Percentiles rank a stretch among this genome's conserved stretches.
These are phyloP conservation scores for Empis livida DNA, from an alignment of 2,888 invertebrate species.

Conservation along the genomic window DNA sequence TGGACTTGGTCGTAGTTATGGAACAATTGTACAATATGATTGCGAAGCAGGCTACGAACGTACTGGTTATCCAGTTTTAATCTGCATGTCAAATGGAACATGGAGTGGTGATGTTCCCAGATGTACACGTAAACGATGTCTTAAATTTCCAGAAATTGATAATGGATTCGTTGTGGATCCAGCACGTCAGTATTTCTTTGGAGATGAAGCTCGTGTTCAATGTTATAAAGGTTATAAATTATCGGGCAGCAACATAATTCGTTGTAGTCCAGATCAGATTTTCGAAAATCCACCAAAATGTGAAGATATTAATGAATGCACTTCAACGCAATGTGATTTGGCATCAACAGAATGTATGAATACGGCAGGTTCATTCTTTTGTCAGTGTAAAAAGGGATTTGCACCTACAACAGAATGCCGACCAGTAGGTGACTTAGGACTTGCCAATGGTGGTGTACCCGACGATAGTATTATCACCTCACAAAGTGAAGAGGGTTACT, in stretches of 20 bases:
- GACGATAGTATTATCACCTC: conserved; percentile 82
- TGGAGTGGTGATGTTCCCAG: conserved; percentile 88
- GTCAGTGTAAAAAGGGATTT: conserved; percentile 76
- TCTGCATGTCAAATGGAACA: conserved; percentile 91
- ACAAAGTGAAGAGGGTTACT: conserved; percentile 66
- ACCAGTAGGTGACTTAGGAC: conserved; percentile 78
- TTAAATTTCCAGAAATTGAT: conserved; percentile 61
- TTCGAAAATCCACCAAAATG: conserved; percentile 78
- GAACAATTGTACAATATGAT: conserved; percentile 83
- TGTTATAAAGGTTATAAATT: conserved; percentile 83
- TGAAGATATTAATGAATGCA: conserved; percentile 86
- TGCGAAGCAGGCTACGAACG: conserved; percentile 85
- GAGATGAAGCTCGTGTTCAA: conserved; percentile 84
- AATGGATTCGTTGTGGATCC: conserved; percentile 80
- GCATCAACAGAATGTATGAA: conserved; percentile 86
- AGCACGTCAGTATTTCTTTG: conserved; percentile 62
- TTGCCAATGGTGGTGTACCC: conserved; percentile 70
- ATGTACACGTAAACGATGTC: conserved; percentile 52
- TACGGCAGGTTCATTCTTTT: conserved; percentile 76
- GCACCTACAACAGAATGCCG: conserved; percentile 76
- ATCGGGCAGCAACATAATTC: conserved; percentile 67
- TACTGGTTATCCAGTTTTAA: conserved; percentile 75
- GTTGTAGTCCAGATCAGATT: conserved; percentile 70
- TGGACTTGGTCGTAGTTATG: conserved; percentile 84
- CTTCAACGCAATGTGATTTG: conserved; percentile 76